Base-by-base conservation (phyloP, 2,113 vertebrate genomes). In the Epinephelus cyanopodus region DNA sequence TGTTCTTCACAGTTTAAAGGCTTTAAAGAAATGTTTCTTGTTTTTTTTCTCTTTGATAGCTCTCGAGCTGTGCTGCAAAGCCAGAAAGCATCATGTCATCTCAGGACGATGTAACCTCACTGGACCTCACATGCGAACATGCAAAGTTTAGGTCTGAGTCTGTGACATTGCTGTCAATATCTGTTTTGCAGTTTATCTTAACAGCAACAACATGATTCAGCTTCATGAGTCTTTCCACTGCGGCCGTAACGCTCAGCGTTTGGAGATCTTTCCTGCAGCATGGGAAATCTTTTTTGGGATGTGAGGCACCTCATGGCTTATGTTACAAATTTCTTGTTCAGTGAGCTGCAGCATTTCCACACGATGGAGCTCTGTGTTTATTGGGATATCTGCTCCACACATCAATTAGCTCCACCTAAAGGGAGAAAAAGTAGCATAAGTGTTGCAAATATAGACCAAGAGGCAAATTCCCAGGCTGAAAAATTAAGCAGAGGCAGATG, bases 41-140 rank as follows among this genome's bases (percentile, higher is more conserved):
- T 19, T 66, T 66, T 81, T 81, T 29, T 17, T 61, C 3, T 70
- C n/a, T 4, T 57, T 54, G 14, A 69, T 45, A 23, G 29, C 17
- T 62, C 50, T 53, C 14, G 39, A 19, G 18, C 12, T 5, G 19
- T 47, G 3, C 37, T 2, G 17, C 23, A 56, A 66, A 45, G 12
- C 19, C 39, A 39, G 23, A 23, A 21, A 23, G 52, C 42, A 45
- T 45, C n/a, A 42, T 39, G 27, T 62, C 45, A 58, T 62, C 37
- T 21, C 70, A 60, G 15, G 42, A 48, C 2, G 18, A 60, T 52
- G 15, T 19, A 11, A 64, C 23, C 5, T 5, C 4, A 39, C 23
- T 17, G 33, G 33, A 42, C 3, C 33, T 25, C 0, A 17, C 4
- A 13, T 6, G 9, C 17, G 6, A 21, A 25, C 52, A 56, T 21